Percentiles rank a stretch among this genome's conserved stretches.
These are phyloP conservation scores for Aurelia aurita DNA, from an alignment of 30 jellyfish, hydroid and myxozoan species.

Conservation along the genomic window DNA sequence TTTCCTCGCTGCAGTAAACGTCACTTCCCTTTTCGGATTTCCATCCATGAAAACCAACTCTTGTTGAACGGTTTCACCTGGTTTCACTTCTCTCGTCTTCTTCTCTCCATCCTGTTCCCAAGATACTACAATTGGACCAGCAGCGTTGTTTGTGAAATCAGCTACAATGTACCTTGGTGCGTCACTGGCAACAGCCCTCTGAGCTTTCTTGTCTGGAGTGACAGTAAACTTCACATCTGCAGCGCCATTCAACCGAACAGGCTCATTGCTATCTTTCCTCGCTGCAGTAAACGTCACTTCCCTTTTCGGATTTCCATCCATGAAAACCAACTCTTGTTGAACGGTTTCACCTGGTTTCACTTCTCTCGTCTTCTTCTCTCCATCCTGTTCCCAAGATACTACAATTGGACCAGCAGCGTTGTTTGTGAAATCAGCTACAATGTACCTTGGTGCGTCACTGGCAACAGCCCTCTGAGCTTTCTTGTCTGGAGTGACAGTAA, in stretches of 20 bases:
- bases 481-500: neutral
- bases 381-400: constrained; percentile 28
- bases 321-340: neutral
- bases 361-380: constrained; percentile 1
- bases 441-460: neutral
- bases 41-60: constrained; percentile 23
- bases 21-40: constrained; percentile 5
- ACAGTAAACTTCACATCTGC: constrained; percentile 4
- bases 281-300: neutral
- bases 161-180: neutral
- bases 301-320: neutral
- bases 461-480: neutral
- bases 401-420: constrained; percentile 15
- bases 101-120: constrained; percentile 44
- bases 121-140: neutral
- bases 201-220: constrained; percentile 16
- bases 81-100: neutral
- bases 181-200: constrained; percentile 15
- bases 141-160: constrained; percentile 22
- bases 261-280: neutral
- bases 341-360: neutral
- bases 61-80: neutral
- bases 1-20: constrained; percentile 26
- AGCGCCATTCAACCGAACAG: constrained; percentile 20
- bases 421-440: constrained; percentile 16